Conservation (phyloP, 1,140 invertebrate genomes). For the Drosophila bipectinata region DNA sequence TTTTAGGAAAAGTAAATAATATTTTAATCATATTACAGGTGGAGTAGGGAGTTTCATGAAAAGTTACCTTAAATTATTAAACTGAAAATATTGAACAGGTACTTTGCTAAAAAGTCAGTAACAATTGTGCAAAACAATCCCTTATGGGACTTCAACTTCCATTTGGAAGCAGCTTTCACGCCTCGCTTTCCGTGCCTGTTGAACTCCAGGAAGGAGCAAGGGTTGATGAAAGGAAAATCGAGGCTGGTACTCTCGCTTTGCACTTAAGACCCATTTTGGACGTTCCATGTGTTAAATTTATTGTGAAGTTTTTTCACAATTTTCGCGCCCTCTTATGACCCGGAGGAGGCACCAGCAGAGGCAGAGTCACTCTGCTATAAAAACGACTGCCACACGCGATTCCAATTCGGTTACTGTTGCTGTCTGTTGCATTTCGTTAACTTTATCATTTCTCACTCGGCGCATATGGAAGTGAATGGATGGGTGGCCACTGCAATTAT, state of each 20-base stretch:
- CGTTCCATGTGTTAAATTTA: slow-evolving; percentile 50
- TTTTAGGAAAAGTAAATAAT: background rate
- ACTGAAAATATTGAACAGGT: too few relatives aligned
- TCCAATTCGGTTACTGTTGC: slow-evolving; percentile 40
- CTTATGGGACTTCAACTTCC: slow-evolving; percentile 2
- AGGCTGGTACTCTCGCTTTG: slow-evolving; percentile 38
- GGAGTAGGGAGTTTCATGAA: too few relatives aligned
- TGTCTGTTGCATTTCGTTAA: slow-evolving; percentile 78
- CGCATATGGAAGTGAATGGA: slow-evolving; percentile 1
- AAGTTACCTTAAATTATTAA: too few relatives aligned
- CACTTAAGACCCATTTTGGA: slow-evolving; percentile 74
- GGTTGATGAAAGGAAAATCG: slow-evolving; percentile 20
- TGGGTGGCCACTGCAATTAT: slow-evolving; percentile 55
- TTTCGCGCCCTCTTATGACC: slow-evolving; percentile 3
- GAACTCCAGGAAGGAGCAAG: slow-evolving; percentile 41
- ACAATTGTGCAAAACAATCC: background rate
- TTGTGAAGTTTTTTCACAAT: slow-evolving; percentile 25
- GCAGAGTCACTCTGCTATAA: slow-evolving; percentile 13
- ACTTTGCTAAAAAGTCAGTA: background rate
- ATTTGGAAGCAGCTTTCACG: slow-evolving; percentile 24
- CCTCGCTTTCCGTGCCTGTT: slow-evolving; percentile 55
- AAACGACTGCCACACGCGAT: slow-evolving; percentile 33
- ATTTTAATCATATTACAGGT: background rate
- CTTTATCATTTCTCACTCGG: slow-evolving; percentile 71
- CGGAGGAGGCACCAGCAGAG: too few relatives aligned